phyloP scores from a whole-genome alignment of 1,140 invertebrate genomes.

The Lasaia peninsularis region DNA sequence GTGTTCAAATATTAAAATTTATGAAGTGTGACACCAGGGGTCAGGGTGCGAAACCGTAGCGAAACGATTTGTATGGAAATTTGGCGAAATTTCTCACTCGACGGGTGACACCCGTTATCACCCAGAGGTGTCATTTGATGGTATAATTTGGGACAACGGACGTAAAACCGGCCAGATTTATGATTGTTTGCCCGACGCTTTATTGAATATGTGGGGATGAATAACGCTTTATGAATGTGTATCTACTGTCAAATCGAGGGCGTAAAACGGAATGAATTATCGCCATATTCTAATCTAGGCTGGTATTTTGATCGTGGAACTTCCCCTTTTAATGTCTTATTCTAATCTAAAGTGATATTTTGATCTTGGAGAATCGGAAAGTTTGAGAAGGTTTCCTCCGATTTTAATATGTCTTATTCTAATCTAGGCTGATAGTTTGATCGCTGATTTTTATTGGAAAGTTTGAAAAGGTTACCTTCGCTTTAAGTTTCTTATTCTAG shows the following conservation, averaged over 20 bases:
- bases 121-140: slow-evolving; percentile 63
- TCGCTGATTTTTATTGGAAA: no score
- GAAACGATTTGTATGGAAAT: slow-evolving; percentile 73
- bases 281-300: background rate
- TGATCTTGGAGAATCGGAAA: no score
- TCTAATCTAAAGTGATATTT: no score
- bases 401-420: no score
- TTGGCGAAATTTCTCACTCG: slow-evolving; percentile 49
- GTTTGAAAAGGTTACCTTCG: no score
- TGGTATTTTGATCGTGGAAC: background rate
- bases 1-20: slow-evolving; percentile 69
- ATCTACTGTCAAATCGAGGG: slow-evolving; percentile 15
- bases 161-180: slow-evolving; percentile 61
- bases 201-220: slow-evolving; percentile 62
- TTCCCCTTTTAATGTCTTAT: no score
- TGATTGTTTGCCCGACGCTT: slow-evolving; percentile 55
- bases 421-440: no score
- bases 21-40: slow-evolving; percentile 55
- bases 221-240: slow-evolving; percentile 40
- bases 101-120: slow-evolving; percentile 41
- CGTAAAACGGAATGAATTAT: slow-evolving; percentile 11
- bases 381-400: no score
- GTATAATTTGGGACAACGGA: slow-evolving; percentile 64
- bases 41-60: slow-evolving; percentile 37
- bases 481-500: no score